These are phyloP conservation scores for Tachina lurida DNA, from an alignment of 2,888 invertebrate genomes.

Conservation along the genomic window DNA sequence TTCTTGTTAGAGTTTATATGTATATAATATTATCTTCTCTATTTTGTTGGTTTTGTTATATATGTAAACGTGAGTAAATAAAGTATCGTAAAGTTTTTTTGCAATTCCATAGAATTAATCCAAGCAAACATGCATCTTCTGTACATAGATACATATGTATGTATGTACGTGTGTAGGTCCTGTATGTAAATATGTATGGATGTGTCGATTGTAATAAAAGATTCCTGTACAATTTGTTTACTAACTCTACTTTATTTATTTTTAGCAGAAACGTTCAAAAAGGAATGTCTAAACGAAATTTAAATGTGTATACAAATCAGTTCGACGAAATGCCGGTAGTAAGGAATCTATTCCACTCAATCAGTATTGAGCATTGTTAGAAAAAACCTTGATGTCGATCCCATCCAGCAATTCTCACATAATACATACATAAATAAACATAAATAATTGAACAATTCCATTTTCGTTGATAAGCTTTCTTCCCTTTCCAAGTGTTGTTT, in stretches of 20 bases:
- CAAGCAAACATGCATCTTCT: no score
- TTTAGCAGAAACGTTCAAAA: neutral
- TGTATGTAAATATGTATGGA: slow-evolving; percentile 1
- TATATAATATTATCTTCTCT: neutral
- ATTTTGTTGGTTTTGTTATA: slow-evolving; percentile 13
- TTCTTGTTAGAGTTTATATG: neutral
- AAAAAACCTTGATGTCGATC: no score
- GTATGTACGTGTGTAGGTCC: no score
- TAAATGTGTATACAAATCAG: neutral
- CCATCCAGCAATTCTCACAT: no score
- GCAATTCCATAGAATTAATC: neutral
- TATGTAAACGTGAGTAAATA: neutral
- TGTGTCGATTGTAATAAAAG: neutral
- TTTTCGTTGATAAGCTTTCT: no score
- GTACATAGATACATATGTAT: neutral
- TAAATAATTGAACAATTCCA: no score
- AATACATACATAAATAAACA: no score
- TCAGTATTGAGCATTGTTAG: neutral
- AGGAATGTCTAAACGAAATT: no score
- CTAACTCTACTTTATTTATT: slow-evolving; percentile 35
- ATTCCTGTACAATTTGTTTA: slow-evolving; percentile 30
- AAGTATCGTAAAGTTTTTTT: neutral
- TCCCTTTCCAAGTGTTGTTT: neutral
- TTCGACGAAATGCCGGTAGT: slow-evolving; percentile 32
- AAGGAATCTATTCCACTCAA: neutral